A percentile compares a stretch with the other conserved stretches of the same genome.
Evolutionary conservation across 2,888 invertebrate genomes (phyloP).

Genomic region (Pilophorus perplexus): DNA sequence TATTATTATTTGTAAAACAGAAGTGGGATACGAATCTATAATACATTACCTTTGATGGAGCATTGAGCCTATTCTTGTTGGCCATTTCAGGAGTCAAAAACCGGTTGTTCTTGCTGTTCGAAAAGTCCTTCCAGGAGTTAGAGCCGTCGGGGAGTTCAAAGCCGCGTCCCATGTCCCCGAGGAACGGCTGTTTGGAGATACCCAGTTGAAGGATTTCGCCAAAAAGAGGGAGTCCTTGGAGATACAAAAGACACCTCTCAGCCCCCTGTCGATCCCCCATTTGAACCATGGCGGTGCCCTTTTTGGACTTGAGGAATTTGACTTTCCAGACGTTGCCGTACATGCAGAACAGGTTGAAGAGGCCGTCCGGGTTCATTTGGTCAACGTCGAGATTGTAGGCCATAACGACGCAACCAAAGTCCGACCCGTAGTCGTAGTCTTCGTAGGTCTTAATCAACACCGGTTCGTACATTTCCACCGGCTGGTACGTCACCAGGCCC

Average conservation of each 20-base stretch:
- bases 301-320: conserved; percentile 29
- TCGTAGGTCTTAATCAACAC: conserved; percentile 8
- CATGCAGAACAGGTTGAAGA: conserved; percentile 31
- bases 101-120: conserved; percentile 36
- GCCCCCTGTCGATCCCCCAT: conserved; percentile 35
- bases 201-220: conserved; percentile 9
- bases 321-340: conserved; percentile 33
- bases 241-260: conserved; percentile 20
- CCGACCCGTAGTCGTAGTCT: conserved; percentile 14
- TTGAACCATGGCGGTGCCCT: conserved; percentile 32
- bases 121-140: conserved; percentile 32
- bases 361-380: conserved; percentile 15
- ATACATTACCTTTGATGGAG: conserved; percentile 13
- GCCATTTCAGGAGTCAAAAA: conserved; percentile 25
- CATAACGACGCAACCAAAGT: conserved; percentile 25
- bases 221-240: conserved; percentile 22
- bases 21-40: too few species aligned
- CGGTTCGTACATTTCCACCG: conserved; percentile 4
- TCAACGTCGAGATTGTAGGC: conserved; percentile 29
- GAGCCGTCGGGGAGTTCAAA: conserved; percentile 30
- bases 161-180: conserved; percentile 25
- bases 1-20: too few species aligned
- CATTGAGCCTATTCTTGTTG: conserved; percentile 5
- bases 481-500: background rate
- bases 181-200: conserved; percentile 30